These are phyloP conservation scores for Microcebus murinus DNA, from an alignment of 2,113 vertebrate species.

Conservation along the genomic window DNA sequence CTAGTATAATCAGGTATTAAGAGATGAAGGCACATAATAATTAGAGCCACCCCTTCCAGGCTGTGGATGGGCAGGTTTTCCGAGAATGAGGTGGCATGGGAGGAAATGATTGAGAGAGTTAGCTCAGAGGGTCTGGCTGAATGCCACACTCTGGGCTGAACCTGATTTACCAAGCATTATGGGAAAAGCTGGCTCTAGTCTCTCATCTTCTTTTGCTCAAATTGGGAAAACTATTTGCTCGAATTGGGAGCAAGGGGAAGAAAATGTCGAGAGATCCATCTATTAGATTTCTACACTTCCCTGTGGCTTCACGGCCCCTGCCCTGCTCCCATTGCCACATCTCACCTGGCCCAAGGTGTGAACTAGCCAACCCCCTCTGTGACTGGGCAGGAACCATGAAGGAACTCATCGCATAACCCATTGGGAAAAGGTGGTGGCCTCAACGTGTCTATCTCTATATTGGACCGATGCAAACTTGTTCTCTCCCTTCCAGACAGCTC, in stretches of 20 bases:
- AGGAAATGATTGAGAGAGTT: background rate
- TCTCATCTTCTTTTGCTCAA: background rate
- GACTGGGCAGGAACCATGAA: background rate
- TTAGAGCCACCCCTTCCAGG: background rate
- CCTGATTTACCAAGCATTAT: background rate
- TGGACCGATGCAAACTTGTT: background rate
- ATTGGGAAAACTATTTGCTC: background rate
- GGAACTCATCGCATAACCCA: background rate
- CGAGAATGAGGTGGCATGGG: background rate
- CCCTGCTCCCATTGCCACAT: background rate
- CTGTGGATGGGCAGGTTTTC: background rate
- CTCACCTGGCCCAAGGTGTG: background rate
- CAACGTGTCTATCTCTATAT: background rate
- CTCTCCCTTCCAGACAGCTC: background rate
- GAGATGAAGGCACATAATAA: background rate
- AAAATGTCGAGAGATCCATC: background rate
- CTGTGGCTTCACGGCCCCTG: background rate
- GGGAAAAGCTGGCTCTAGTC: background rate
- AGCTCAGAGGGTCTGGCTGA: background rate
- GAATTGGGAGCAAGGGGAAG: background rate
- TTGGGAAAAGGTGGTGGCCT: background rate
- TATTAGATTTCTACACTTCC: background rate
- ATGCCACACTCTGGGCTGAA: background rate
- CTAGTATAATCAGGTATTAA: background rate
- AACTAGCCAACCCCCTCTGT: background rate